Evolutionary conservation across 2,888 invertebrate species (phyloP).

Genomic region (Drosophila sordidula): DNA sequence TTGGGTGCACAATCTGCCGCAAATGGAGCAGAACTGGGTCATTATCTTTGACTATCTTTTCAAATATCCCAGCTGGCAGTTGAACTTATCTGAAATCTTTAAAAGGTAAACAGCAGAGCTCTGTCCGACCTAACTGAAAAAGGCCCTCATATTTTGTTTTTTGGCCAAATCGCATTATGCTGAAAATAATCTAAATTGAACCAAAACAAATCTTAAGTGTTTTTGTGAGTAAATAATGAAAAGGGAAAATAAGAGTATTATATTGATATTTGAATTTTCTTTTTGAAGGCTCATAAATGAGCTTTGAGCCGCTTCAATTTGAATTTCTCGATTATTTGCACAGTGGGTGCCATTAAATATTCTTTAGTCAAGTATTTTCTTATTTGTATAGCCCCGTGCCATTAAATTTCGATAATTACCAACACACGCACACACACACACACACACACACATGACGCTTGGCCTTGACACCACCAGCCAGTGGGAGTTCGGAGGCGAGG

Average conservation of each 20-base stretch:
- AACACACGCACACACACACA: conserved; percentile 11
- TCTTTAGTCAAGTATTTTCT: conserved; percentile 1
- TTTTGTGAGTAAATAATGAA: no score
- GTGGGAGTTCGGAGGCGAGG: conserved; percentile 6
- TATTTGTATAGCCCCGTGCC: conserved; percentile 19
- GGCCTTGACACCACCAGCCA: conserved; percentile 63
- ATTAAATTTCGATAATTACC: conserved; percentile 62
- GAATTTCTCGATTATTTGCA: neutral
- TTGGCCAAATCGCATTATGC: no score
- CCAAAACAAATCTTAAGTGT: no score
- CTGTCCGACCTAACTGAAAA: no score
- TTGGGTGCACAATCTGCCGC: conserved; percentile 3
- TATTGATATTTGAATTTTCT: neutral
- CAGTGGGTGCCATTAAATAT: neutral
- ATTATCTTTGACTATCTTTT: neutral
- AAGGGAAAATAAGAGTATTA: no score
- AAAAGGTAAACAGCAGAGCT: neutral
- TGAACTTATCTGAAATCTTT: neutral
- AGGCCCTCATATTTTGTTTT: no score
- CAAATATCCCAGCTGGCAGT: neutral
- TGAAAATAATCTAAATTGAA: neutral
- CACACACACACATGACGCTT: conserved; percentile 40
- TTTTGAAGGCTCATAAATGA: neutral
- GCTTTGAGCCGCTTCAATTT: neutral
- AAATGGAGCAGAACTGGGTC: conserved; percentile 1